phyloP scores from a whole-genome alignment of 2,888 invertebrate genomes.

The Norana najaformis region DNA sequence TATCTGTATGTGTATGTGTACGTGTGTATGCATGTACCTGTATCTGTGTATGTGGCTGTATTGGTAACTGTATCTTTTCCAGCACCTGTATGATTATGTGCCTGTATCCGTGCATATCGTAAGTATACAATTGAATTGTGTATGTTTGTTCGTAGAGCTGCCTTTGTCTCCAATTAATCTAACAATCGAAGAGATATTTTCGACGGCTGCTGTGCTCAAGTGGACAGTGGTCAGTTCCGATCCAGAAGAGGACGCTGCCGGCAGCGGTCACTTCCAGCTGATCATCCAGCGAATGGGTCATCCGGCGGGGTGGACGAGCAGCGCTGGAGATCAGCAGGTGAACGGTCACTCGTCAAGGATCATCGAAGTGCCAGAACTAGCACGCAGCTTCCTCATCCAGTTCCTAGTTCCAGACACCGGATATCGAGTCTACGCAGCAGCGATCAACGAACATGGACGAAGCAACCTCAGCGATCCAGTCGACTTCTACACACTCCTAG shows the following conservation, averaged over 20 bases:
- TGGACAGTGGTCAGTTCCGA: conserved; percentile 1
- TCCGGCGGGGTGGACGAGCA: background rate
- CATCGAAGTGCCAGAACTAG: background rate
- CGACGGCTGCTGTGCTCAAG: background rate
- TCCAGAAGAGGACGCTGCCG: background rate
- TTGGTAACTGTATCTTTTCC: no score
- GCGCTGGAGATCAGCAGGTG: background rate
- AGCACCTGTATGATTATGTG: no score
- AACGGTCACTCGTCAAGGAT: background rate
- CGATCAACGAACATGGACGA: background rate
- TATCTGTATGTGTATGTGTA: no score
- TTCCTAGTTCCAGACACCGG: conserved; percentile 6
- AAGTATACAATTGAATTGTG: background rate
- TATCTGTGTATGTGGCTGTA: no score
- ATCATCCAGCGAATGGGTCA: background rate
- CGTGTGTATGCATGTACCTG: no score
- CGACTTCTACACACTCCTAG: background rate
- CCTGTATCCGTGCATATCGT: background rate
- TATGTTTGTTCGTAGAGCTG: background rate
- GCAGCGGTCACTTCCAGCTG: conserved; percentile 13
- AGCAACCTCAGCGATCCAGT: conserved; percentile 13
- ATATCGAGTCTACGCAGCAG: background rate
- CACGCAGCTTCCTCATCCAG: conserved; percentile 13
- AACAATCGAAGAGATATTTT: background rate
- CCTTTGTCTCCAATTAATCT: conserved; percentile 1